Base-by-base conservation (phyloP, 2,113 vertebrate genomes). In the Ranitomeya imitator region DNA sequence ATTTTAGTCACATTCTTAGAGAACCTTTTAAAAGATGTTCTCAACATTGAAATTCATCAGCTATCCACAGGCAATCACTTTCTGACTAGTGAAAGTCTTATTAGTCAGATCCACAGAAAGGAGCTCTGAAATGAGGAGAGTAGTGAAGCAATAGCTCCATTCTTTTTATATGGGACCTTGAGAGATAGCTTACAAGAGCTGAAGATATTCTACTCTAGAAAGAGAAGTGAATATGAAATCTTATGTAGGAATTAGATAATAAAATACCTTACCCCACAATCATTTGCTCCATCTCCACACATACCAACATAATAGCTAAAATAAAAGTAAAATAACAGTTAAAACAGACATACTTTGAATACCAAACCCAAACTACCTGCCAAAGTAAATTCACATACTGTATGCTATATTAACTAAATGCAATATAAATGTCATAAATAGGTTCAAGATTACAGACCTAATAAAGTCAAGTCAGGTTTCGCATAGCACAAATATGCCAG, bases 201-300 rank as follows among this genome's bases (percentile, higher is more conserved):
- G 26, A 31, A 31, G 26, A 31, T 31, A 31, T 67, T 23, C 8
- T 67, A 6, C 19, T 9, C 7, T n/a, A 67, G 7, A 67, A 67
- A 7, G 63, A 67, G 63, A 63, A 21, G 10, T 19, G 16, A 45
- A n/a, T 23, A 19, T 6, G 63, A 2, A n/a, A 21, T 21, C 16
- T 63, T 2, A 13, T 7, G 37, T 16, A 73, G 26, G 23, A 69
- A 55, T 52, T 73, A 45, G 37, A 45, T 45, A 45, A 45, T 45
- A 31, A 57, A 61, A 45, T 45, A 7, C 93, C 95, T 94, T 92
- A 96, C 96, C 91, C 95, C 95, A 0, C 96, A 96, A 91, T 96
- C 96, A 86, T 96, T 96, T 89, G 96, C 96, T 90, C 95, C 96
- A 23, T 96, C 96, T 86, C 96, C 95, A 21, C 96, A 96, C 95